Base-by-base conservation (phyloP, 2,888 invertebrate genomes). In the Sialis lutaria region DNA sequence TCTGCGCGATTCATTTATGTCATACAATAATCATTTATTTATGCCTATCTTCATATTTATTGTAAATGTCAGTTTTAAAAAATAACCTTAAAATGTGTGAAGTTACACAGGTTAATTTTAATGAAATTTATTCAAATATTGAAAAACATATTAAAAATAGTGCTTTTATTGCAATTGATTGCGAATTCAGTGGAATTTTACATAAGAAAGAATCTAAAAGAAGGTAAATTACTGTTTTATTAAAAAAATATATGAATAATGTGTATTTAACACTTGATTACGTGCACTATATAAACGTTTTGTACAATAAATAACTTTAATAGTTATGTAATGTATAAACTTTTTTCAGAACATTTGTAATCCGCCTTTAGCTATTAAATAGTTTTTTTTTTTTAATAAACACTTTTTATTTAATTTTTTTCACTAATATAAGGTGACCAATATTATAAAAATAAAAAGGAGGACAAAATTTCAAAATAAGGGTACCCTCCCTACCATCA, bases 101-200 rank as follows among this genome's bases (percentile, higher is more conserved):
- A 58, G 71, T 82, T 52, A 74, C 74, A 1, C 65, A 62, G 45
- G 60, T 66, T 32, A 84, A 82, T 63, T 82, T 82, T 58, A 57
- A 65, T 2, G 63, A 71, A 37, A 59, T 74, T 46, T 65, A 74
- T 51, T 71, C 73, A 7, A 64, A 71, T 54, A 70, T 83, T 52
- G 64, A 70, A 54, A 60, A 62, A 50, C 62, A 69, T 49, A 61
- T 85, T 31, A 68, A 73, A 57, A 66, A 67, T 43, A 70, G 77
- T 6, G 69, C 72, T 53, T 79, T 81, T 58, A 62, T 82, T 54
- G 72, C 78, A 10, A 69, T 86, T 53, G 86, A 86, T 62, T 73
- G 77, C 9, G 86, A 86, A 67, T 84, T 85, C 58, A 81, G 81
- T 49, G 47, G 68, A 42, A 58, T 70, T 50, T 53, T 66, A 46